phyloP scores from a whole-genome alignment of 2,888 invertebrate species.

The Macaria liturata region DNA sequence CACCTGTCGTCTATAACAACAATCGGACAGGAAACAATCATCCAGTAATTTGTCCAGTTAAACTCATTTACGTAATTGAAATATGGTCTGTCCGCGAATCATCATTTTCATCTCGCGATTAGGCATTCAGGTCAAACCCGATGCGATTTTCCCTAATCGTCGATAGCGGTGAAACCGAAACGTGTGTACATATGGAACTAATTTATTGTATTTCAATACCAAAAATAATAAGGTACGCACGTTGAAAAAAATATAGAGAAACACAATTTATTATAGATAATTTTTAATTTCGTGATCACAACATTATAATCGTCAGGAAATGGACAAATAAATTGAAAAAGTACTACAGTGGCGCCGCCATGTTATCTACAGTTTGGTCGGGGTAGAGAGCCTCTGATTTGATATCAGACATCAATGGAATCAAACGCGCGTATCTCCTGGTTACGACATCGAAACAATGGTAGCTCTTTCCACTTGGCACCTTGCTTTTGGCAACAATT shows the following conservation, averaged over 20 bases:
- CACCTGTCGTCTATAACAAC: constrained; percentile 50
- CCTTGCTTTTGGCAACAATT: constrained; percentile 66
- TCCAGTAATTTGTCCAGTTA: constrained; percentile 59
- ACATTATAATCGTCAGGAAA: no score
- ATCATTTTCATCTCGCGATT: constrained; percentile 73
- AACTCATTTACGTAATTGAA: constrained; percentile 72
- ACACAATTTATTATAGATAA: no score
- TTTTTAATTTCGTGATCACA: no score
- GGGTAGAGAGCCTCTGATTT: constrained; percentile 45
- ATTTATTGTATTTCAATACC: no score
- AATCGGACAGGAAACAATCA: constrained; percentile 75
- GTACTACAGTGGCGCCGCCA: no score
- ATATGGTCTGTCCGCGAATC: constrained; percentile 63
- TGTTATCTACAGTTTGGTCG: no score
- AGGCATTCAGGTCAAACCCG: constrained; percentile 71
- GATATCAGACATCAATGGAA: constrained; percentile 61
- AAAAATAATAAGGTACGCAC: no score
- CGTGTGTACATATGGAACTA: no score
- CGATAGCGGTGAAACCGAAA: constrained; percentile 29
- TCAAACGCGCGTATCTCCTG: constrained; percentile 77
- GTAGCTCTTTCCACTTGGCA: constrained; percentile 58
- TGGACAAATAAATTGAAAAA: no score
- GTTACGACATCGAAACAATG: constrained; percentile 72
- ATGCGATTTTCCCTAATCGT: constrained; percentile 64
- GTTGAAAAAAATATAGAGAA: no score